Base-by-base conservation (phyloP, 2,888 invertebrate genomes). In the Tuta absoluta region DNA sequence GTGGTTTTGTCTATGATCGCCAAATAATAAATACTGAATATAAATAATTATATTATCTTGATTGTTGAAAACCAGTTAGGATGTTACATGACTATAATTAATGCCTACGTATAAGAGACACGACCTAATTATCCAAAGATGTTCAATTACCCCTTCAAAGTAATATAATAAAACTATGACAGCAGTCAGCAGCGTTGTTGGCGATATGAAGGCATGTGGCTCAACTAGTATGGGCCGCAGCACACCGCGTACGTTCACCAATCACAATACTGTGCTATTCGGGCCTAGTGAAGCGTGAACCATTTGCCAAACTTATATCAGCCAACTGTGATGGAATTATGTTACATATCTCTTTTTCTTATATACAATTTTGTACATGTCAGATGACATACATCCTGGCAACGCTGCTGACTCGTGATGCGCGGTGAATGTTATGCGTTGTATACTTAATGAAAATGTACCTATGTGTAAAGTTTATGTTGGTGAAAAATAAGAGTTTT, bases 1-100 rank as follows among this genome's bases (percentile, higher is more conserved):
- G 84, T 78, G 87, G 85, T 89, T 85, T 86, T 86, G 85, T 85
- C 78, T 87, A 87, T 86, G 84, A 87, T 91, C 90, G 91, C 91
- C 91, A 91, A 91, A 91, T 88, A 86, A 86, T 80, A 82, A 82
- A 80, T 85, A 86, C 77, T 82, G 81, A 81, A 73, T 81, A 79
- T 79, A 76, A 80, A 62, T 67, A n/a, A 71, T 71, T 71, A 69
- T 72, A 86, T 81, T 72, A 86, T 81, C 78, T 79, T 81, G 80
- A 85, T 84, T 87, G 88, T 89, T 89, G 79, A 86, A 81, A 79
- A 79, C 83, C 81, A 78, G 77, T 79, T 85, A 84, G 81, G 78
- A 81, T 82, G 82, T 85, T 85, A 80, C 80, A 82, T 81, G 73
- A 77, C 71, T 75, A 75, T 71, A 66, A 67, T 65, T 65, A 68